Conservation (phyloP, 1,140 invertebrate species). For the Drosophila paulistorum region DNA sequence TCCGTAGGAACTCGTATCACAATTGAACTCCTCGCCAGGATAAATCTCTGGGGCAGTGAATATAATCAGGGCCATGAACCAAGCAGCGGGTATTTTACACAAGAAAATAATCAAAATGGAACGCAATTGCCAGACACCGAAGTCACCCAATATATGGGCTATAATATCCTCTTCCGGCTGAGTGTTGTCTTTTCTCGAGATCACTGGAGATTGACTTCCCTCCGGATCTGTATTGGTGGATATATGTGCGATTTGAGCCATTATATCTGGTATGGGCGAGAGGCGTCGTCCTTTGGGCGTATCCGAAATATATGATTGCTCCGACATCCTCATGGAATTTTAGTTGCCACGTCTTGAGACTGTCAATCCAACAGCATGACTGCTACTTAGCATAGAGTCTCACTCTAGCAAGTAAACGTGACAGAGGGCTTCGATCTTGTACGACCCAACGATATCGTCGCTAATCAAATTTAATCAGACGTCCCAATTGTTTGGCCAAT, state of each 20-base stretch:
- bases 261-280: slow-evolving; percentile 30
- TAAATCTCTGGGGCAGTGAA: slow-evolving; percentile 78
- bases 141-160: slow-evolving; percentile 68
- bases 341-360: slow-evolving; percentile 56
- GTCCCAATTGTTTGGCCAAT: not conserved
- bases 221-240: slow-evolving; percentile 28
- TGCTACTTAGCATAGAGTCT: slow-evolving; percentile 62
- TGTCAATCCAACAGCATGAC: slow-evolving; percentile 62
- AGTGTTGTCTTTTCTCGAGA: not conserved
- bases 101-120: slow-evolving; percentile 79
- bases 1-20: slow-evolving; percentile 45
- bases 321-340: slow-evolving; percentile 47
- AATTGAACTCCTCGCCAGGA: slow-evolving; percentile 61
- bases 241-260: slow-evolving; percentile 29
- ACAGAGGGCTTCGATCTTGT: slow-evolving; percentile 42
- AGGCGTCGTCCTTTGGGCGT: slow-evolving; percentile 31
- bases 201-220: not conserved
- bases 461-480: slow-evolving; percentile 66
- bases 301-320: slow-evolving; percentile 2
- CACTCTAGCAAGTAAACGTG: slow-evolving; percentile 42
- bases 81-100: slow-evolving; percentile 83
- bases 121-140: slow-evolving; percentile 82
- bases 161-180: slow-evolving; percentile 60
- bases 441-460: slow-evolving; percentile 69
- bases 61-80: slow-evolving; percentile 83